Percentiles rank a stretch among this genome's conserved stretches.
Conservation (phyloP, 1,140 invertebrate genomes). For the Anoplolepis gracilipes region DNA sequence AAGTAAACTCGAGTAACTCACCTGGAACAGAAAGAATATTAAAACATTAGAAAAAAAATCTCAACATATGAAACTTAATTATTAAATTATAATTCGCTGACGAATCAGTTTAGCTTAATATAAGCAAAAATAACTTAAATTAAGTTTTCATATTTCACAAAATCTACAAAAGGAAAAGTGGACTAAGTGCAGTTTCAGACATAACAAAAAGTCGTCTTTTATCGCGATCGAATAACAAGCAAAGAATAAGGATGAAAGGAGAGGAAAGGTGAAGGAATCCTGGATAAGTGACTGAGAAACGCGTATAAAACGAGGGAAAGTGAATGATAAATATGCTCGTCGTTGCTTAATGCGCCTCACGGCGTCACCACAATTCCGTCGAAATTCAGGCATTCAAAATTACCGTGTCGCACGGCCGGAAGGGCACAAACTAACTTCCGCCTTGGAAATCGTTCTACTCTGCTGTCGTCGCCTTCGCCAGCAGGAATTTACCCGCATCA, state of each 20-base stretch:
- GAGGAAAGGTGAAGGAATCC: not conserved
- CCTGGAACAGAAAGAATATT: conserved; percentile 41
- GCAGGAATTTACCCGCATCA: conserved; percentile 51
- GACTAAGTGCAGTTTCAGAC: conserved; percentile 31
- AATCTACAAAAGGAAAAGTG: not conserved
- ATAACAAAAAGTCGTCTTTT: conserved; percentile 27
- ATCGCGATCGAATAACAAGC: not conserved
- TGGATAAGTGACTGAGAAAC: conserved; percentile 53
- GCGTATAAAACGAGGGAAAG: conserved; percentile 54
- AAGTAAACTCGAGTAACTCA: conserved; percentile 16
- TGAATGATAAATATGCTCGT: conserved; percentile 65
- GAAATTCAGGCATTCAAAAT: conserved; percentile 68
- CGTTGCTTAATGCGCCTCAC: conserved; percentile 64
- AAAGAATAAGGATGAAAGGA: not conserved
- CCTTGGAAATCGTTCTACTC: conserved; percentile 59
- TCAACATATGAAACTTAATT: not conserved
- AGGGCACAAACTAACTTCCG: conserved; percentile 65
- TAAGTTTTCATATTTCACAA: not conserved
- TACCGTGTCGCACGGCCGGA: conserved; percentile 35
- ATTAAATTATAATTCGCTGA: not conserved
- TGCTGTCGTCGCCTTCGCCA: conserved; percentile 35
- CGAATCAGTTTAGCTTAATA: not conserved
- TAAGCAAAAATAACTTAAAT: not conserved
- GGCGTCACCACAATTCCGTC: conserved; percentile 62
- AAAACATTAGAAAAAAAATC: not conserved